A percentile compares a stretch with the other conserved stretches of the same genome.
phyloP scores from a whole-genome alignment of 2,113 vertebrate species.

The Poeciliopsis retropinna region DNA sequence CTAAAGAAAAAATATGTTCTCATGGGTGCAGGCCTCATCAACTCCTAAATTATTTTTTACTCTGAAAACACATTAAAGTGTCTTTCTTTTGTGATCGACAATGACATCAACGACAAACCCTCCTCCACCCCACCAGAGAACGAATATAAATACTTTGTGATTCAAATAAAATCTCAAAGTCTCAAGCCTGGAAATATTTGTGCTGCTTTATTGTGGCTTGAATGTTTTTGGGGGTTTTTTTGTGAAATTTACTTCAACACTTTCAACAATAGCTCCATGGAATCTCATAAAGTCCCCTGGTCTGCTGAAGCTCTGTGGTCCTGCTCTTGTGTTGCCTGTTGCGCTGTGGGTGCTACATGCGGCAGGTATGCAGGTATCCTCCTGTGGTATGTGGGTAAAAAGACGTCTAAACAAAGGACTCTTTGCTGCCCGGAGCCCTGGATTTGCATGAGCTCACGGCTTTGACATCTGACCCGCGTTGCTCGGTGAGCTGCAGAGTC shows the following conservation, averaged over 20 bases:
- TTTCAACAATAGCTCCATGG: too few species aligned
- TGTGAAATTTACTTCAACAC: not conserved
- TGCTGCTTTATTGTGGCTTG: not conserved
- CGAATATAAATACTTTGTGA: not conserved
- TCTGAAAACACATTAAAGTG: not conserved
- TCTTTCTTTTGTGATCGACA: constrained; percentile 1
- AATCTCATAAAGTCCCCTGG: constrained; percentile 17
- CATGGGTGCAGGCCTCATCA: not conserved
- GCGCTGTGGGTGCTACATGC: constrained; percentile 39
- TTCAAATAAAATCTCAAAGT: not conserved
- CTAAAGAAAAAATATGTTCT: not conserved
- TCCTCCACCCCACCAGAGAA: too few species aligned
- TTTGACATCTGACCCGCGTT: constrained; percentile 14
- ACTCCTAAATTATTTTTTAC: not conserved
- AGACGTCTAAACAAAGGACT: constrained; percentile 57
- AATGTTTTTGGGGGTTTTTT: not conserved
- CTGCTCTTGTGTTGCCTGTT: constrained; percentile 38
- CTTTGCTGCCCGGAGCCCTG: constrained; percentile 31
- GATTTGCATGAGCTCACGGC: constrained; percentile 32
- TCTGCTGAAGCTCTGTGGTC: constrained; percentile 5
- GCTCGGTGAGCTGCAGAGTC: not conserved
- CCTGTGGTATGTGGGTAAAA: constrained; percentile 58
- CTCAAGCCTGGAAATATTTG: not conserved
- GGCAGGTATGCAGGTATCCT: constrained; percentile 56
- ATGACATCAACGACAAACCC: not conserved